Evolutionary conservation across 2,888 invertebrate genomes (phyloP), one percentile per base, ranked within the genome.

Genomic region (Dicyrtoma fusca): DNA sequence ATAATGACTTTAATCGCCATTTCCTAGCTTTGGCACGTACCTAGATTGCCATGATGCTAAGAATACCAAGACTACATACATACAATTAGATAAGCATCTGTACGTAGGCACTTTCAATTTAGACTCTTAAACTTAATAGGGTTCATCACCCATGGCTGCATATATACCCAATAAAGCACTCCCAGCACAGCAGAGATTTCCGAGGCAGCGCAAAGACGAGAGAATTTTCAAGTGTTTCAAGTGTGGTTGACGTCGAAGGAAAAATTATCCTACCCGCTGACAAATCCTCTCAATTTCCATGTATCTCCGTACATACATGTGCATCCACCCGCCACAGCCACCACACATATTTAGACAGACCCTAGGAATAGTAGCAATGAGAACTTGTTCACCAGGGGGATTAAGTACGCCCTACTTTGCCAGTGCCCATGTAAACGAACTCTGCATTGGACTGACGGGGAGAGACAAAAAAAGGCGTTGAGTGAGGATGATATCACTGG

Each of bases 381-480:
- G 25, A 49, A 23, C 23, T 17, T 49, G 64, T 25, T 49, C 26
- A 49, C 51, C n/a, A 61, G 61, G 25, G 61, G 61, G 61, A 61
- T 61, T 61, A 61, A 61, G 61, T 61, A 13, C 61, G 61, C 61
- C 44, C 61, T 61, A 49, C 64, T 47, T 64, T 64, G 21, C 63
- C n/a, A 19, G 23, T 42, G 14, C 63, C 47, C 34, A 63, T 63
- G 47, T 63, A 63, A 44, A 63, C 49, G 14, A 17, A 49, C 14
- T n/a, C 14, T 14, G 49, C 4, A 14, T 57, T 2, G 8, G 25
- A 8, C 1, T 57, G 5, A 57, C 21, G 26, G 17, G 26, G 14
- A 21, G 57, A 21, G 23, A 57, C 26, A 23, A 23, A 57, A 13
- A 26, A 34, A 44, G 26, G 44, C 61, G 44, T 17, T 42, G 61